Conservation (phyloP, 1,140 invertebrate genomes). For the Drosophila bipectinata region DNA sequence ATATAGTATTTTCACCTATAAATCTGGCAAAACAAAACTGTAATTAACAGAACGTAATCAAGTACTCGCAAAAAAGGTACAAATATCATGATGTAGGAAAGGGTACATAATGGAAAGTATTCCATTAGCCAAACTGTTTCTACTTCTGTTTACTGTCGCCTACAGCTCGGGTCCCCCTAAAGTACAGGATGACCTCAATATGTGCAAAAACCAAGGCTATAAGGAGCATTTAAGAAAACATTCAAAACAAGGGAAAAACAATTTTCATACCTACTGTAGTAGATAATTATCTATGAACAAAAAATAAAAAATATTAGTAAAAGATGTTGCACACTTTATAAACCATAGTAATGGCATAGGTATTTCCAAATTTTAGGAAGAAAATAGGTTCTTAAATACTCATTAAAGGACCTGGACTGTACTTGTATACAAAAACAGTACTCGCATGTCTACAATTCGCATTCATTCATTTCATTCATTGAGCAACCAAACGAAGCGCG, state of each 20-base stretch:
- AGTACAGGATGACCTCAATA: background rate
- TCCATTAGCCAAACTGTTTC: slow-evolving; percentile 52
- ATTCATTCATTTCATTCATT: slow-evolving; percentile 57
- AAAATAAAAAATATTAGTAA: too few species aligned
- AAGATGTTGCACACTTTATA: too few species aligned
- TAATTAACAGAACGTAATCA: slow-evolving; percentile 39
- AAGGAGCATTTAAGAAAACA: too few species aligned
- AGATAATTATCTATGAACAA: background rate
- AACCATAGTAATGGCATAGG: too few species aligned
- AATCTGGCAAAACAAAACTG: slow-evolving; percentile 23
- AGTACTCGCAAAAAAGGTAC: background rate
- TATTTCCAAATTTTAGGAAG: too few species aligned
- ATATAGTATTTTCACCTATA: slow-evolving; percentile 5
- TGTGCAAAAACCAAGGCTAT: too few species aligned
- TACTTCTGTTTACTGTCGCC: slow-evolving; percentile 28
- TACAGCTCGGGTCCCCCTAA: slow-evolving; percentile 1
- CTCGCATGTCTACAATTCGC: slow-evolving; percentile 12
- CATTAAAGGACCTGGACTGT: slow-evolving; percentile 4
- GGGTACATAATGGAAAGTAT: slow-evolving; percentile 57
- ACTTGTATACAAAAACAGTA: background rate
- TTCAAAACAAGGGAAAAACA: too few species aligned
- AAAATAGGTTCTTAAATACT: background rate
- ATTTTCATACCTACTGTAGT: background rate
- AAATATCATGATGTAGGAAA: slow-evolving; percentile 50
- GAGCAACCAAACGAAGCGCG: slow-evolving; percentile 27